Base-by-base conservation (phyloP, 2,888 invertebrate genomes). In the Dryomyza anilis region DNA sequence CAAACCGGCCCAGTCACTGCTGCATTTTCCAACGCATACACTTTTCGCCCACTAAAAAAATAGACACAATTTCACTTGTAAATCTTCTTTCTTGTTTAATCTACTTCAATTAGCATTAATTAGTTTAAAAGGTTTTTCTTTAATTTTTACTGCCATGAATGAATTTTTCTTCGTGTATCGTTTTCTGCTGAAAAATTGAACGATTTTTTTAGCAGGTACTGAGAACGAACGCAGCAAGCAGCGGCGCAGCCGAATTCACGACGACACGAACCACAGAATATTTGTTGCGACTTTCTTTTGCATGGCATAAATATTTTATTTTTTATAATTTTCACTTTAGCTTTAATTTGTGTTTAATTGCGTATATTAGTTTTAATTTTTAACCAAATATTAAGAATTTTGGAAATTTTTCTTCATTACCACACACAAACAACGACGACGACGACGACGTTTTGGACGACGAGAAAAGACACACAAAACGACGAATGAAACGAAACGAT, bases 341-440 rank as follows among this genome's bases (percentile, higher is more conserved):
- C n/a, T n/a, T n/a, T n/a, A n/a, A n/a, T n/a, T n/a, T n/a, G n/a
- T n/a, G n/a, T n/a, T n/a, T n/a, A n/a, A n/a, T n/a, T n/a, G n/a
- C n/a, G n/a, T n/a, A n/a, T n/a, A n/a, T n/a, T 36, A 23, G 33
- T 55, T 36, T 19, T 55, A 55, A 19, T 55, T 14, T 30, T 55
- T 33, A 19, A 30, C n/a, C 27, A 52, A 52, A 27, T 53, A 5
- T 14, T 45, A 36, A 60, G 19, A 50, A 50, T 61, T 61, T 27
- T 66, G 63, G n/a, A 57, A 69, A 70, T 63, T 56, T 64, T 67
- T 64, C 64, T 68, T 66, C 55, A 67, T 70, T 68, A 70, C 70
- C 70, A 67, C 69, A 70, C 67, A 69, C 65, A 69, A 67, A 69
- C 48, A 48, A 61, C 60, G 50, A 66, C 57, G 65, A 63, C 66